Evolutionary conservation across 2,113 vertebrate species (phyloP).

Genomic region (Lampris megalopsis): DNA sequence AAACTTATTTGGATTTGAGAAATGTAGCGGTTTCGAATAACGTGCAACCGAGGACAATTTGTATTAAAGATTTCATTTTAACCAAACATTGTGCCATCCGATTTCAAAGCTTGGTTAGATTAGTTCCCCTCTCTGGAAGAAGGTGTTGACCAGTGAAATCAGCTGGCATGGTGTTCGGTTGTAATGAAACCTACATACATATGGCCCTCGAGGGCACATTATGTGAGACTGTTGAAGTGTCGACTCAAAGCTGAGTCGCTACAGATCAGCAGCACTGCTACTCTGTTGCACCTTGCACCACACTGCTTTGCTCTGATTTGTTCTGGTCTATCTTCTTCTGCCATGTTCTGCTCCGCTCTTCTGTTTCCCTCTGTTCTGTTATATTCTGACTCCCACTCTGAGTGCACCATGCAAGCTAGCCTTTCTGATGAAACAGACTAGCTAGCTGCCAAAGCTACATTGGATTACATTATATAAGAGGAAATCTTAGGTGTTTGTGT

Average conservation of each 20-base stretch:
- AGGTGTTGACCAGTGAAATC: too few species aligned
- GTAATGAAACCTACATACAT: too few species aligned
- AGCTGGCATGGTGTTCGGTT: too few species aligned
- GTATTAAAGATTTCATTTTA: too few species aligned
- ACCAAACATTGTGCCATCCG: too few species aligned
- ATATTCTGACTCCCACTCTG: not conserved
- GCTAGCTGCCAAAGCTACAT: not conserved
- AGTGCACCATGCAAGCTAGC: not conserved
- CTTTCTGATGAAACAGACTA: not conserved
- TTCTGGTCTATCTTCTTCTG: not conserved
- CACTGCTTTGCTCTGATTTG: not conserved
- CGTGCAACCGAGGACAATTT: too few species aligned
- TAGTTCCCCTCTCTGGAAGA: too few species aligned
- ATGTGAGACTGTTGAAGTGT: not conserved
- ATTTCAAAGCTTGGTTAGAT: too few species aligned
- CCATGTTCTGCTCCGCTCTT: not conserved
- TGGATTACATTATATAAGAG: slow-evolving; percentile 31
- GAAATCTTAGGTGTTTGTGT: slow-evolving; percentile 18
- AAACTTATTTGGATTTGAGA: too few species aligned
- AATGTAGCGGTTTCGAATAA: too few species aligned
- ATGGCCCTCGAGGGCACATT: too few species aligned
- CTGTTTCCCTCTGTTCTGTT: not conserved
- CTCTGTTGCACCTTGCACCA: too few species aligned
- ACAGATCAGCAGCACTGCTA: not conserved
- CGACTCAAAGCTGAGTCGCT: not conserved